A percentile compares a stretch with the other conserved stretches of the same genome.
These are phyloP conservation scores for Periplaneta americana DNA, from an alignment of 1,140 invertebrate species.

Conservation along the genomic window DNA sequence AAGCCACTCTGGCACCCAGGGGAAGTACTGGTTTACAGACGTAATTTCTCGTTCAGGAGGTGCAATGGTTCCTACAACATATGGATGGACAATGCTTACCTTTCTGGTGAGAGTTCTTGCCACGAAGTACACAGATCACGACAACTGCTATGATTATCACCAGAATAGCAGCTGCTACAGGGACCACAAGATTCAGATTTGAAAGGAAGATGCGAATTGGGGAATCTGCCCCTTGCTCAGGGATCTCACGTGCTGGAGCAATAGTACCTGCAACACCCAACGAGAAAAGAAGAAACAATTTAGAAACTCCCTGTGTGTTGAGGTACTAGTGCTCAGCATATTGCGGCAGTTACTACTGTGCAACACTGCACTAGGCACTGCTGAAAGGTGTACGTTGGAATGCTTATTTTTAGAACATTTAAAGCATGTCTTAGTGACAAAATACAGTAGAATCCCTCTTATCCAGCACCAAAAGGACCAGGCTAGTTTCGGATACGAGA, in stretches of 20 bases:
- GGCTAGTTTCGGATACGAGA: too few relatives aligned
- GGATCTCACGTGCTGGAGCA: slow-evolving; percentile 80
- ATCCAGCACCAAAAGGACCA: too few relatives aligned
- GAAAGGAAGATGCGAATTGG: slow-evolving; percentile 76
- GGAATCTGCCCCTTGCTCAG: slow-evolving; percentile 58
- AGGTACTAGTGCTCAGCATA: neutral
- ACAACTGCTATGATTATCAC: slow-evolving; percentile 88
- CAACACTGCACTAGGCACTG: neutral
- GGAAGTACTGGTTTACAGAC: slow-evolving; percentile 55
- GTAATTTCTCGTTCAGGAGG: slow-evolving; percentile 58
- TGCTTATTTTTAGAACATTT: too few relatives aligned
- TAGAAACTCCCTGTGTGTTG: neutral
- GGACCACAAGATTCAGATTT: slow-evolving; percentile 89
- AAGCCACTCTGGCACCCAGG: slow-evolving; percentile 79
- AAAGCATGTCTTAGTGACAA: too few relatives aligned
- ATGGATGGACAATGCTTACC: slow-evolving; percentile 48
- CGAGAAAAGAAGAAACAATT: neutral
- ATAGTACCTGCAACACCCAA: slow-evolving; percentile 78
- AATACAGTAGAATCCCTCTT: too few relatives aligned
- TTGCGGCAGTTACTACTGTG: neutral
- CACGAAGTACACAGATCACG: slow-evolving; percentile 82
- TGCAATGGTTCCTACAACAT: slow-evolving; percentile 65
- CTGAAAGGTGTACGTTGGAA: too few relatives aligned
- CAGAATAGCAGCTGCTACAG: slow-evolving; percentile 84
- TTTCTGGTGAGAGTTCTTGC: slow-evolving; percentile 75